These are phyloP conservation scores for Aphaenogaster floridana DNA, from an alignment of 1,140 invertebrate genomes.

Conservation along the genomic window DNA sequence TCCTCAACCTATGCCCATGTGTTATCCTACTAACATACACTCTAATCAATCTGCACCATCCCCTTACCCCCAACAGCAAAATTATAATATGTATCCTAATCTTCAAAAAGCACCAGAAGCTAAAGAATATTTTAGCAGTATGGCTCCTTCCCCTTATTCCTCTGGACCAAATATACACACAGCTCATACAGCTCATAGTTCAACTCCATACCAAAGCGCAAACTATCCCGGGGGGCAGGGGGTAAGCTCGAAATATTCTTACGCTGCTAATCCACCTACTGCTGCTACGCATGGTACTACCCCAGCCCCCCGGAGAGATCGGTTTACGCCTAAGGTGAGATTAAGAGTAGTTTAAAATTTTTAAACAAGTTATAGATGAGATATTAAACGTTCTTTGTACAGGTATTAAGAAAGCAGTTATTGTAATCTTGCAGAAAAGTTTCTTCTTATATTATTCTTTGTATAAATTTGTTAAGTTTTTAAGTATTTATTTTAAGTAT, in stretches of 20 bases:
- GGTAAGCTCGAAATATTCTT: slow-evolving; percentile 72
- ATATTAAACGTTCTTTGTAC: neutral
- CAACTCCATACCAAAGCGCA: slow-evolving; percentile 74
- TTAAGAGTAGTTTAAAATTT: slow-evolving; percentile 23
- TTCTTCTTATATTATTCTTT: neutral
- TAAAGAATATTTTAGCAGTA: slow-evolving; percentile 47
- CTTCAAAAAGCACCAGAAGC: slow-evolving; percentile 61
- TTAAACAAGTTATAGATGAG: neutral
- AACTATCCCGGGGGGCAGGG: slow-evolving; percentile 82
- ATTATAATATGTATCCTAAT: slow-evolving; percentile 78
- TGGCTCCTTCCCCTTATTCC: slow-evolving; percentile 59
- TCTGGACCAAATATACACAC: slow-evolving; percentile 52
- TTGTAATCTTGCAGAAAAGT: neutral
- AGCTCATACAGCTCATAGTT: slow-evolving; percentile 28
- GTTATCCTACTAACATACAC: slow-evolving; percentile 58
- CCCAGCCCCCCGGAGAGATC: slow-evolving; percentile 78
- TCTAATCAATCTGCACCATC: slow-evolving; percentile 48
- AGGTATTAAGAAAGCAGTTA: neutral
- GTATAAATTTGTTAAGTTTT: neutral
- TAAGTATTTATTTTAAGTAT: too few species aligned
- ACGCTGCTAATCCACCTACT: slow-evolving; percentile 66
- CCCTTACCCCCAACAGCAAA: slow-evolving; percentile 65
- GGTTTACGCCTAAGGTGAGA: slow-evolving; percentile 81
- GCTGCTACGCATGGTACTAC: slow-evolving; percentile 58
- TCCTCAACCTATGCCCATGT: slow-evolving; percentile 4